phyloP scores from a whole-genome alignment of 1,140 invertebrate genomes.

The Rhyacophila brunnea region DNA sequence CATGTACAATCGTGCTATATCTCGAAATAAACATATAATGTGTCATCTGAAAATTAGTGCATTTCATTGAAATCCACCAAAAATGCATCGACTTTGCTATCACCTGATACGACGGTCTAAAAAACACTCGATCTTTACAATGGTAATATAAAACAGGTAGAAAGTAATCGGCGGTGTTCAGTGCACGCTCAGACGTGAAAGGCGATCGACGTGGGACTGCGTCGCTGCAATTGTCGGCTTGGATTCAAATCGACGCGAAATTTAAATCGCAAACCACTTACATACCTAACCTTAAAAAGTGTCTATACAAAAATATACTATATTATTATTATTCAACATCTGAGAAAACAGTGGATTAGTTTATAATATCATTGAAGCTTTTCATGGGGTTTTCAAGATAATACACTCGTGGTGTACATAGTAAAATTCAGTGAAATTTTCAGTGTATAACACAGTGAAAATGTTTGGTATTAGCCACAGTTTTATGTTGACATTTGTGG shows the following conservation, averaged over 20 bases:
- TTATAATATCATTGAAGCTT: too few relatives aligned
- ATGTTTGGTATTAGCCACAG: too few relatives aligned
- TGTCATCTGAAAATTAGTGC: too few relatives aligned
- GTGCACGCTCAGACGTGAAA: conserved; percentile 21
- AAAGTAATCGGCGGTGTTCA: conserved; percentile 24
- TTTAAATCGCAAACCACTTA: too few relatives aligned
- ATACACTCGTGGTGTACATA: neutral
- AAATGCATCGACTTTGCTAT: too few relatives aligned
- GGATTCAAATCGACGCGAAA: too few relatives aligned
- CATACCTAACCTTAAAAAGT: neutral
- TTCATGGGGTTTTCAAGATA: neutral
- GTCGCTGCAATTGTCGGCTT: neutral
- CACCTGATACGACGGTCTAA: too few relatives aligned
- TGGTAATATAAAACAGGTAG: conserved; percentile 32
- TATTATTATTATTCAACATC: neutral
- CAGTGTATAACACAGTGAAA: too few relatives aligned
- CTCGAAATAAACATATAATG: too few relatives aligned
- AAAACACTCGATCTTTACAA: neutral
- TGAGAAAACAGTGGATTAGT: neutral
- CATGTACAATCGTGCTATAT: too few relatives aligned
- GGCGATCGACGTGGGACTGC: conserved; percentile 14
- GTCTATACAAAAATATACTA: neutral
- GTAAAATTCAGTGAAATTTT: too few relatives aligned
- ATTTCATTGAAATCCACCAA: too few relatives aligned
- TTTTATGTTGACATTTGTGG: conserved; percentile 6